phyloP scores from a whole-genome alignment of 1,140 invertebrate genomes.

The Pogonomyrmex barbatus region DNA sequence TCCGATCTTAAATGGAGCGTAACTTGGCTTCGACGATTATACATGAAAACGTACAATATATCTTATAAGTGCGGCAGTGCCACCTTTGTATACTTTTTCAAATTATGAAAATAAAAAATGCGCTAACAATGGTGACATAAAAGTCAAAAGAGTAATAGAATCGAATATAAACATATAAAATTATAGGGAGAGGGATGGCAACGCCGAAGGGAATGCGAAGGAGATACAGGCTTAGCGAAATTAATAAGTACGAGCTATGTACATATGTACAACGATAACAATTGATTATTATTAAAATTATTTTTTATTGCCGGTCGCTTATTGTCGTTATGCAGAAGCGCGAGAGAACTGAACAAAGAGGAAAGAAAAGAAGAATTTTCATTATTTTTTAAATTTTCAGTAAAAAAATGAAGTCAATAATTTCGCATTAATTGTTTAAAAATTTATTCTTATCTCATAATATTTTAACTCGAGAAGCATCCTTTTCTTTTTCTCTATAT shows the following conservation, averaged over 20 bases:
- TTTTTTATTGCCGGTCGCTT: conserved; percentile 77
- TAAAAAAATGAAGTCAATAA: neutral
- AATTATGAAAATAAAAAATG: conserved; percentile 39
- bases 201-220: conserved; percentile 36
- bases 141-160: conserved; percentile 51
- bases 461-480: neutral
- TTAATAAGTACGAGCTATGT: conserved; percentile 86
- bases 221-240: conserved; percentile 83
- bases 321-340: conserved; percentile 74
- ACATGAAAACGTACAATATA: conserved; percentile 23
- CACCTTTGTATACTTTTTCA: conserved; percentile 20
- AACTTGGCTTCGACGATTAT: conserved; percentile 41
- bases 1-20: neutral
- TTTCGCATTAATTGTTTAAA: neutral
- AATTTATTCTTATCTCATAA: conserved; percentile 38
- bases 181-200: conserved; percentile 44
- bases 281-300: conserved; percentile 79
- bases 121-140: neutral
- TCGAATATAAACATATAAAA: conserved; percentile 63
- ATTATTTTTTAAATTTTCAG: conserved; percentile 8
- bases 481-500: conserved; percentile 13
- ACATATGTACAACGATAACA: conserved; percentile 86
- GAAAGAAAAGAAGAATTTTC: conserved; percentile 16
- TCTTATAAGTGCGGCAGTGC: conserved; percentile 23
- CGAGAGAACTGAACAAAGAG: neutral